A percentile compares a stretch with the other conserved stretches of the same genome.
Conservation (phyloP, 23 tunicate species). For the Trididemnum nubilum region DNA sequence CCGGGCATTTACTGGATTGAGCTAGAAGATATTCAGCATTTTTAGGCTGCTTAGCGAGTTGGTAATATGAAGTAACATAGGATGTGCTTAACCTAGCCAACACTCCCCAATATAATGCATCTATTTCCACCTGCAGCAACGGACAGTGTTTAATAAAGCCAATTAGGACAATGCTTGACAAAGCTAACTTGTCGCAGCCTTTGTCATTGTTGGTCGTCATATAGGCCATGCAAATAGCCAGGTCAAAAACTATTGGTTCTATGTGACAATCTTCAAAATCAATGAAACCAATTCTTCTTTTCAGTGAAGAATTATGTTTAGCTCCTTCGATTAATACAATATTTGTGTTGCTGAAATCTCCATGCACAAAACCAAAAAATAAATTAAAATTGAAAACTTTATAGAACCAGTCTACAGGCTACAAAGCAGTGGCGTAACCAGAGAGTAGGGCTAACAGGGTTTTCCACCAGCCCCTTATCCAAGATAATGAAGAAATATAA, state of each 20-base stretch:
- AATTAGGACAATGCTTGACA: slow-evolving; percentile 2
- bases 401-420: no score
- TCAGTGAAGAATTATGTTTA: not conserved
- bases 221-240: slow-evolving; percentile 52
- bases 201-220: slow-evolving; percentile 31
- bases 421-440: no score
- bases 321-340: not conserved
- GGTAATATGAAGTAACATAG: slow-evolving; percentile 7
- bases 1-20: slow-evolving; percentile 15
- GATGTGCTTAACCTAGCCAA: slow-evolving; percentile 36
- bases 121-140: slow-evolving; percentile 13
- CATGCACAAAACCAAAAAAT: slow-evolving; percentile 42
- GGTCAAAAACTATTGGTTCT: slow-evolving; percentile 28
- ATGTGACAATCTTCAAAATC: slow-evolving; percentile 54
- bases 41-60: not conserved
- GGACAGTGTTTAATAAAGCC: slow-evolving; percentile 25
- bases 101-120: slow-evolving; percentile 38
- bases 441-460: no score
- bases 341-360: slow-evolving; percentile 62
- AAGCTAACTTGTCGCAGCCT: not conserved
- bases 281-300: slow-evolving; percentile 24
- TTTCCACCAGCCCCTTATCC: no score
- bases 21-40: not conserved
- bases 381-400: no score
- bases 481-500: no score